phyloP scores from a whole-genome alignment of 2,888 invertebrate genomes.

The Acrobasis repandana region DNA sequence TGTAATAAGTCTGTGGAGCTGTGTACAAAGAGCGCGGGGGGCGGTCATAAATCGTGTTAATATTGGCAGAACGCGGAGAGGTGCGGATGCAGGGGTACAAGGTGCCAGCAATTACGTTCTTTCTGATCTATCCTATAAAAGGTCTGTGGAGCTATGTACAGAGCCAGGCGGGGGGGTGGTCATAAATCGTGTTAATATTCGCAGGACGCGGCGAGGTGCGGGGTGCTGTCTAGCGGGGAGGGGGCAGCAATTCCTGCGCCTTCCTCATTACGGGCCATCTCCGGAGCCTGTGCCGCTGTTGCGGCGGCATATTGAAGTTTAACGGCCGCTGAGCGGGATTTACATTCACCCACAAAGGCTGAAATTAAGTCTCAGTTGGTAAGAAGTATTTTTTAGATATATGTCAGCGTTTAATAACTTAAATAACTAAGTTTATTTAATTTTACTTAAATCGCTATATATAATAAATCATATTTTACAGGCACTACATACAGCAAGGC shows the following conservation, averaged over 20 bases:
- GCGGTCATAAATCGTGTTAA: no score
- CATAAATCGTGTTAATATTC: conserved; percentile 23
- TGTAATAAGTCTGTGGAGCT: no score
- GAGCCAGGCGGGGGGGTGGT: neutral
- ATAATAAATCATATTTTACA: no score
- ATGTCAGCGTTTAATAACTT: neutral
- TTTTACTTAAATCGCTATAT: no score
- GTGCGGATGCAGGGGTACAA: no score
- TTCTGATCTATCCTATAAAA: neutral
- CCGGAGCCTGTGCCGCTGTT: neutral
- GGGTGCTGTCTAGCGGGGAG: neutral
- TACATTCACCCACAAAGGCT: conserved; percentile 5
- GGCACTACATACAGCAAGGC: no score
- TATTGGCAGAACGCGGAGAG: no score
- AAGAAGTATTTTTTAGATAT: neutral
- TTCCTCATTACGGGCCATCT: conserved; percentile 16
- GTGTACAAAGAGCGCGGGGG: no score
- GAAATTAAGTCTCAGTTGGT: neutral
- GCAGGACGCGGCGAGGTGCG: neutral
- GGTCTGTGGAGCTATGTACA: neutral
- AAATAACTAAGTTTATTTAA: no score
- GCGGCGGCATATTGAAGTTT: conserved; percentile 9
- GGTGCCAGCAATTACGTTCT: neutral
- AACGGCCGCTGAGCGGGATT: neutral
- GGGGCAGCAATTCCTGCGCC: conserved; percentile 1